Conservation (phyloP, 2,797 vertebrate genomes). For the Iguana delicatissima region DNA sequence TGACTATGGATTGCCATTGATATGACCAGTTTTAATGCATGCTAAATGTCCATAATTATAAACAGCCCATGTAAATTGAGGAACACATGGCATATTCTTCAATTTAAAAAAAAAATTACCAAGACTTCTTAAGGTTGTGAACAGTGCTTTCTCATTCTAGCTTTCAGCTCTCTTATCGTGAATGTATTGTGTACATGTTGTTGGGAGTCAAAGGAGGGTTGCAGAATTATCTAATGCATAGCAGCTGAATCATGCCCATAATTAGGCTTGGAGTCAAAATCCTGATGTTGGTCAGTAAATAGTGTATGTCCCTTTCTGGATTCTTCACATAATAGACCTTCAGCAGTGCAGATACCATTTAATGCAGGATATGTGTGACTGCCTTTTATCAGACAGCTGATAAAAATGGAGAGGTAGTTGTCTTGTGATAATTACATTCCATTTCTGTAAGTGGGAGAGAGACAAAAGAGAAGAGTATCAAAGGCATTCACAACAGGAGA, state of each 20-base stretch:
- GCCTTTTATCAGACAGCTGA: conserved; percentile 45
- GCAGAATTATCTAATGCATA: neutral
- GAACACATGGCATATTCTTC: conserved; percentile 61
- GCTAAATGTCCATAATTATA: conserved; percentile 72
- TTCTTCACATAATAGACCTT: conserved; percentile 51
- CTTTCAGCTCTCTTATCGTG: conserved; percentile 4
- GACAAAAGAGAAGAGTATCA: conserved; percentile 11
- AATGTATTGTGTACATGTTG: neutral
- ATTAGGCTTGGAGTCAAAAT: conserved; percentile 15
- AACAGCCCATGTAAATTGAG: conserved; percentile 69
- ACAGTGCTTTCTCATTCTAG: neutral
- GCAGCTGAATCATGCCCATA: conserved; percentile 18
- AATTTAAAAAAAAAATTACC: conserved; percentile 55
- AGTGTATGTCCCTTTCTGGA: conserved; percentile 26
- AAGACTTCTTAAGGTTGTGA: conserved; percentile 29
- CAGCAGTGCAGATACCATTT: conserved; percentile 45
- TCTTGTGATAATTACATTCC: neutral
- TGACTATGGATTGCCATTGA: conserved; percentile 56
- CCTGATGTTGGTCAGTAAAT: conserved; percentile 36
- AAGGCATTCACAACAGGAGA: neutral
- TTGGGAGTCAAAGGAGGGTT: neutral
- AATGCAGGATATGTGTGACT: conserved; percentile 16
- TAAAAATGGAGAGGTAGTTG: conserved; percentile 46
- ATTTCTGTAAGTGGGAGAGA: conserved; percentile 25
- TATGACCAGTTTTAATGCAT: conserved; percentile 74